Base-by-base conservation (phyloP, 2,797 vertebrate species). In the Amblyraja radiata region DNA sequence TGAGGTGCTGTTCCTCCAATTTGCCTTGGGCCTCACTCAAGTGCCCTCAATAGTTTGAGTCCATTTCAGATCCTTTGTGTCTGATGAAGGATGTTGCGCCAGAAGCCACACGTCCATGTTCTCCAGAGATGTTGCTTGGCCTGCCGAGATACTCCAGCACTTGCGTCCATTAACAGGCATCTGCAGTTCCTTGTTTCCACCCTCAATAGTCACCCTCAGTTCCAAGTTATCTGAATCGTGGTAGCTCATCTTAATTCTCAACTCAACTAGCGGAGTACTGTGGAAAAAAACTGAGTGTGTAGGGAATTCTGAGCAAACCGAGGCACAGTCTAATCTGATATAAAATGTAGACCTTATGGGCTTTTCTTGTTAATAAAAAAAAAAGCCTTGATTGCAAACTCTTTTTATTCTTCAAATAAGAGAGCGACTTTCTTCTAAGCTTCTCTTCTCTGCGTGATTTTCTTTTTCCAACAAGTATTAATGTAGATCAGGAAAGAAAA, bases 321-420 rank as follows among this genome's bases (percentile, higher is more conserved):
- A 13, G 6, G 54, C 8, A 1, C 25, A n/a, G 4, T 73, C 71
- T 14, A 92, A 76, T 92, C 71, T 11, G 39, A 92, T 76, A 13
- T 76, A 92, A 92, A 92, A 74, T 92, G 68, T 7, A 61, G 83
- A 63, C 11, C 21, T 73, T 90, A 25, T 28, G 5, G 71, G 46
- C 23, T 58, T 92, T 58, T 92, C 71, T 16, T 14, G 68, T 73
- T 92, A 54, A 74, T 28, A n/a, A 76, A 46, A 46, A 46, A 46
- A 46, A 92, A 74, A 28, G 23, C 39, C 73, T 39, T 76, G 39
- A 76, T 74, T 28, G n/a, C 5, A n/a, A 58, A 54, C 92, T 92
- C 90, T 74, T 76, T 74, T 91, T 76, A 76, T 46, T 92, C 71
- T 92, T 58, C 90, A 76, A 73, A 88, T 88, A 88, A 88, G 36